phyloP scores from a whole-genome alignment of 2,113 vertebrate genomes.

The Cettia cetti region DNA sequence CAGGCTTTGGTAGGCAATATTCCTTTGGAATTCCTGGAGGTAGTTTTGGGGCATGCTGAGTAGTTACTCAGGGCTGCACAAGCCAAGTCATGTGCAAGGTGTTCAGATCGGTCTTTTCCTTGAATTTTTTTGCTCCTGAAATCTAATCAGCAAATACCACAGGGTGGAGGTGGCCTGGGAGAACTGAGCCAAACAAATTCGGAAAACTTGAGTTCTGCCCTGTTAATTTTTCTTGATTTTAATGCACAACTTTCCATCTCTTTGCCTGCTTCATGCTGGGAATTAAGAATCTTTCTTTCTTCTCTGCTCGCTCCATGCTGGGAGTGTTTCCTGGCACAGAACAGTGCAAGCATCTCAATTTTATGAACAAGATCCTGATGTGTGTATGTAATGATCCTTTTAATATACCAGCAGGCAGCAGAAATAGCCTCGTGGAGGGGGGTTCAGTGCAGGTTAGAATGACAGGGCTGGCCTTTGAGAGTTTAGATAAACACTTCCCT shows the following conservation, averaged over 20 bases:
- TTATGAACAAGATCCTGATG: constrained; percentile 58
- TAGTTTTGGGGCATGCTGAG: not conserved
- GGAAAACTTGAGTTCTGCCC: not conserved
- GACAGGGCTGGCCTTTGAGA: not conserved
- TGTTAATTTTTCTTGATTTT: not conserved
- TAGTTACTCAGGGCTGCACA: not conserved
- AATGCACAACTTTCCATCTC: not conserved
- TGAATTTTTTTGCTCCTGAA: not conserved
- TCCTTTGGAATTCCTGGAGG: not conserved
- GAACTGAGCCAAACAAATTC: not conserved
- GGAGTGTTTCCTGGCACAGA: constrained; percentile 27
- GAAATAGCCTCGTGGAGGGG: constrained; percentile 32
- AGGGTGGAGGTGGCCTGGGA: not conserved
- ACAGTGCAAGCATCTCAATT: constrained; percentile 27
- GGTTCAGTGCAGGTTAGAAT: not conserved
- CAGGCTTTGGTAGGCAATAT: not conserved
- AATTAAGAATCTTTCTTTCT: not conserved
- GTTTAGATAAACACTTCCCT: not conserved
- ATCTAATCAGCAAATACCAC: not conserved
- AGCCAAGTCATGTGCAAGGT: not conserved
- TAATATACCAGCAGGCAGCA: constrained; percentile 53
- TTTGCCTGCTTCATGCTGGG: not conserved
- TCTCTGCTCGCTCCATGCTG: not conserved
- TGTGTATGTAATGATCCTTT: constrained; percentile 56
- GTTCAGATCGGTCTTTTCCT: not conserved